Evolutionary conservation across 2,797 vertebrate species (phyloP).

Genomic region (Staurois parvus): DNA sequence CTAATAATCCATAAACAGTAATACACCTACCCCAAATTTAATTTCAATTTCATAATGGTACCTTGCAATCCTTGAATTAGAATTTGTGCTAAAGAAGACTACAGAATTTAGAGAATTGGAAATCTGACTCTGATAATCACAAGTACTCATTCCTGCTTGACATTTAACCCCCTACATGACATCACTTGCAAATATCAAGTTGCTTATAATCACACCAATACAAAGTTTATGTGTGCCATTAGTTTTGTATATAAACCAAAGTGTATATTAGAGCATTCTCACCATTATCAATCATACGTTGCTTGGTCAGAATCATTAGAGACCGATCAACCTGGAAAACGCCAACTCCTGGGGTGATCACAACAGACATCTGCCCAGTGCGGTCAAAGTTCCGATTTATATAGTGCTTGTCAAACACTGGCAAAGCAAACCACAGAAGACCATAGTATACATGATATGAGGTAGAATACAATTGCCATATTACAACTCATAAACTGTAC

Average conservation of each 20-base stretch:
- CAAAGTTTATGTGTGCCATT: background rate
- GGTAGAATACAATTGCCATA: background rate
- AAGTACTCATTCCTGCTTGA: background rate
- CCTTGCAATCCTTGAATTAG: background rate
- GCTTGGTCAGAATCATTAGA: constrained; percentile 98
- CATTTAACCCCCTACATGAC: background rate
- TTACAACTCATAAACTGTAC: background rate
- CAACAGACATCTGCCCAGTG: constrained; percentile 97
- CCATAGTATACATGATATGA: background rate
- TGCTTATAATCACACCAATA: background rate
- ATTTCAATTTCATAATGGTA: background rate
- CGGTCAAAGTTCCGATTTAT: constrained; percentile 99
- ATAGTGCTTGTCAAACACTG: constrained; percentile 98
- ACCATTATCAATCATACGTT: constrained; percentile 99
- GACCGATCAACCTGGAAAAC: constrained; percentile 98
- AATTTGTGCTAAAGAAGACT: background rate
- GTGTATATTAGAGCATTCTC: constrained; percentile 54
- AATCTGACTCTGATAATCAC: background rate
- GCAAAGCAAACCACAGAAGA: constrained; percentile 35
- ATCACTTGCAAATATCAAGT: background rate
- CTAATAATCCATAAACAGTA: too few species aligned
- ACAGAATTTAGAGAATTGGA: background rate
- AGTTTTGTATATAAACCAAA: too few species aligned
- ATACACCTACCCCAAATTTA: background rate
- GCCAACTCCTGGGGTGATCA: constrained; percentile 94